A percentile compares a stretch with the other conserved stretches of the same genome.
Evolutionary conservation across 2,113 vertebrate species (phyloP).

Genomic region (Leucopternis melanops): DNA sequence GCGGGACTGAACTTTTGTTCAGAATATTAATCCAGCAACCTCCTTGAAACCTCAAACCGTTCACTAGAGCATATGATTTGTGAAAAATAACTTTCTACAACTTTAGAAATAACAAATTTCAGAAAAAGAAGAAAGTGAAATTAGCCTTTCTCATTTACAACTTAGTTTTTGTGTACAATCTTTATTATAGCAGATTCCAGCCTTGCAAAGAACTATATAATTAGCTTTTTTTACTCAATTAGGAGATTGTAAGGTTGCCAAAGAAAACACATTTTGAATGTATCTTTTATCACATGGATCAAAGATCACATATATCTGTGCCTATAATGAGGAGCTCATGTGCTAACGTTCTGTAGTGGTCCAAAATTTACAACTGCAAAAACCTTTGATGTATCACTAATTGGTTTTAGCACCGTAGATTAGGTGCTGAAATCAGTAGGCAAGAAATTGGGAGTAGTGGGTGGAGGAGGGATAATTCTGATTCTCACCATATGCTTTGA

Average conservation of each 20-base stretch:
- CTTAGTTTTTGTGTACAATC: conserved; percentile 23
- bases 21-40: neutral
- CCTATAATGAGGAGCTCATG: conserved; percentile 43
- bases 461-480: conserved; percentile 68
- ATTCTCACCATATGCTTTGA: conserved; percentile 70
- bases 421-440: conserved; percentile 66
- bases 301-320: conserved; percentile 45
- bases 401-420: conserved; percentile 72
- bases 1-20: neutral
- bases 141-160: conserved; percentile 8
- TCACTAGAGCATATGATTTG: neutral
- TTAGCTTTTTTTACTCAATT: conserved; percentile 48
- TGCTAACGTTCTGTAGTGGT: conserved; percentile 43
- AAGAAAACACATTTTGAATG: conserved; percentile 58
- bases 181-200: neutral
- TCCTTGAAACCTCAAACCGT: neutral
- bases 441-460: conserved; percentile 65
- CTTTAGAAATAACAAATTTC: neutral
- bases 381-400: conserved; percentile 66
- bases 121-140: neutral
- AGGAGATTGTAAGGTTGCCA: conserved; percentile 32
- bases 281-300: conserved; percentile 40
- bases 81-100: neutral
- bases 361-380: conserved; percentile 64
- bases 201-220: neutral